Evolutionary conservation across 2,797 vertebrate species (phyloP).

Genomic region (Lacerta agilis): DNA sequence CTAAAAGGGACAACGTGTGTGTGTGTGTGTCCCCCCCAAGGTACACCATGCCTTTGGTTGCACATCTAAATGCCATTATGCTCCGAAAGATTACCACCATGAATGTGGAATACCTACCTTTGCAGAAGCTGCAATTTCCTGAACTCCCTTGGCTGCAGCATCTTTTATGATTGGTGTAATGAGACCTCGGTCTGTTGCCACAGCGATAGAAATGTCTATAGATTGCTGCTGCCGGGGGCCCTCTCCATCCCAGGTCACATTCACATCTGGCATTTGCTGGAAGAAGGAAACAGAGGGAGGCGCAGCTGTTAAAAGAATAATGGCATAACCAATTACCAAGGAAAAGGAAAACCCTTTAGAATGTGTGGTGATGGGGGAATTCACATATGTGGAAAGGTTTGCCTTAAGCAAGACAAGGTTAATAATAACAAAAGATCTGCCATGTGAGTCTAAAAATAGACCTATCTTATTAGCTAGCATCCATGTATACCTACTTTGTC

Average conservation of each 20-base stretch:
- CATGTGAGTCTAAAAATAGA: constrained; percentile 28
- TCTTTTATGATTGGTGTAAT: constrained; percentile 94
- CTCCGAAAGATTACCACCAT: background rate
- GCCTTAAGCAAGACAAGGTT: constrained; percentile 20
- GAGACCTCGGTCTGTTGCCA: constrained; percentile 92
- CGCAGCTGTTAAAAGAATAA: constrained; percentile 49
- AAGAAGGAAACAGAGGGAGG: constrained; percentile 23
- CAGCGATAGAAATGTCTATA: constrained; percentile 92
- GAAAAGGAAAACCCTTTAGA: constrained; percentile 50
- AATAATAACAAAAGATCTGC: background rate
- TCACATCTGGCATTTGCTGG: constrained; percentile 95
- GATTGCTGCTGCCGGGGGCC: constrained; percentile 84
- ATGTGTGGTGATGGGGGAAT: constrained; percentile 1
- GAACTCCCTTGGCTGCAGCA: constrained; percentile 89
- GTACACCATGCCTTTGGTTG: background rate
- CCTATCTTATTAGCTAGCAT: constrained; percentile 1
- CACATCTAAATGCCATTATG: background rate
- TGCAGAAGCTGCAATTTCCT: constrained; percentile 89
- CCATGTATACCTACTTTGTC: constrained; percentile 12
- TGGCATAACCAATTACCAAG: constrained; percentile 31
- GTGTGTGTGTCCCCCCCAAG: too few species aligned
- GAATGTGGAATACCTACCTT: constrained; percentile 80
- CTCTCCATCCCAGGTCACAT: constrained; percentile 89
- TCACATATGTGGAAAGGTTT: constrained; percentile 37
- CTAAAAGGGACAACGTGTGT: constrained; percentile 15